phyloP scores from a whole-genome alignment of 2,797 vertebrate species.

The Clarias pachynema region DNA sequence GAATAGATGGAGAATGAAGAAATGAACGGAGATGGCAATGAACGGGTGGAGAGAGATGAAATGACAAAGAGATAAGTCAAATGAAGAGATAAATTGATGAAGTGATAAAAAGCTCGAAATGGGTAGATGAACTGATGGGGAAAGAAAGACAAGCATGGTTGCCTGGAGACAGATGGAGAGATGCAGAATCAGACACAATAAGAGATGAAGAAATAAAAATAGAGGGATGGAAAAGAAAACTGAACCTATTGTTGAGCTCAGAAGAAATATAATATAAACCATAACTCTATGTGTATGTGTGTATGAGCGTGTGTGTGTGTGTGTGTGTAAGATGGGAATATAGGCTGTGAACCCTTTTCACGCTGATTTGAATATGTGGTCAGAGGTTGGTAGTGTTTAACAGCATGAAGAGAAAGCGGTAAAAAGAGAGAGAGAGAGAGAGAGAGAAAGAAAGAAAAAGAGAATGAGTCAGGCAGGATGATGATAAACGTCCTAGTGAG shows the following conservation, averaged over 20 bases:
- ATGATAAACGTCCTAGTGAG: slow-evolving; percentile 15
- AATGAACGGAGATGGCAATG: neutral
- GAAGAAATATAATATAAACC: no score
- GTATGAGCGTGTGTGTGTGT: slow-evolving; percentile 4
- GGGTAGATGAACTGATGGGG: neutral
- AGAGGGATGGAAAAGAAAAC: neutral
- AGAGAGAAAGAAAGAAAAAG: slow-evolving; percentile 2
- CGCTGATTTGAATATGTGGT: neutral
- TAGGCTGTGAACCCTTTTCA: neutral
- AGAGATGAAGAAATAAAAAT: neutral
- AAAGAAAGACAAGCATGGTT: neutral
- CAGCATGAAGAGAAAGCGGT: neutral
- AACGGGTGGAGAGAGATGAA: neutral
- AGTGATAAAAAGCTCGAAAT: neutral
- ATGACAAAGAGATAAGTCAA: neutral
- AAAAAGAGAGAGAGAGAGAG: neutral
- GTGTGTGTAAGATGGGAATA: neutral
- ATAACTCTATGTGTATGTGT: neutral
- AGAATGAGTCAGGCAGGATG: slow-evolving; percentile 17
- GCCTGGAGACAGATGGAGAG: neutral
- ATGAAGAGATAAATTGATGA: neutral
- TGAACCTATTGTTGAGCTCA: neutral
- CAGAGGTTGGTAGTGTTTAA: neutral
- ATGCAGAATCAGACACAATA: neutral
- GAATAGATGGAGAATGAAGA: neutral